Percentiles rank a stretch among this genome's conserved stretches.
These are phyloP conservation scores for Danio aesculapii DNA, from an alignment of 2,797 vertebrate genomes.

Conservation along the genomic window DNA sequence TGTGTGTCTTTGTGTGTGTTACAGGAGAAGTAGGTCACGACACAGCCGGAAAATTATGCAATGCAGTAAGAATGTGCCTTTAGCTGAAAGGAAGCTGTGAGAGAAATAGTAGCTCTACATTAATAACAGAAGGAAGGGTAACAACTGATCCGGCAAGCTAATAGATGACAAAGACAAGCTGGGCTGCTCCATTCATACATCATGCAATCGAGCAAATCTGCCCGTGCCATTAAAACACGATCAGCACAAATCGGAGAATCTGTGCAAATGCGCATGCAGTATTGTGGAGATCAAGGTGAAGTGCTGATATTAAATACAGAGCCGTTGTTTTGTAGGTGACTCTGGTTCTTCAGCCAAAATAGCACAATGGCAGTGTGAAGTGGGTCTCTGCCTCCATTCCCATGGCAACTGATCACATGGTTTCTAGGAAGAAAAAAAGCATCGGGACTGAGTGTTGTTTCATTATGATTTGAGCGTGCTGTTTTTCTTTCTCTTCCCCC, in stretches of 20 bases:
- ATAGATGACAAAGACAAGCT: conserved; percentile 27
- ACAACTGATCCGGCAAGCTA: conserved; percentile 26
- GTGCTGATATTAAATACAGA: conserved; percentile 43
- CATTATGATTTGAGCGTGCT: conserved; percentile 59
- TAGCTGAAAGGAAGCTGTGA: conserved; percentile 44
- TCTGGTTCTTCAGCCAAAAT: conserved; percentile 57
- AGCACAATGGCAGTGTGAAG: conserved; percentile 63
- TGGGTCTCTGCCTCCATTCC: conserved; percentile 72
- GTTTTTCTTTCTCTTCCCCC: conserved; percentile 44
- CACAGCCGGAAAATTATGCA: conserved; percentile 61
- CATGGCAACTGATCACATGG: conserved; percentile 73
- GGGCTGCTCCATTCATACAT: conserved; percentile 24
- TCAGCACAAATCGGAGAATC: neutral
- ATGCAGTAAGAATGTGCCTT: conserved; percentile 58
- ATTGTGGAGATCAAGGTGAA: neutral
- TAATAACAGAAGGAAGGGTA: conserved; percentile 31
- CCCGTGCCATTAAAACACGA: conserved; percentile 4
- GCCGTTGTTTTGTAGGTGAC: conserved; percentile 52
- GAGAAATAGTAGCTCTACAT: conserved; percentile 50
- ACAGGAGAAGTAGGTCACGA: conserved; percentile 61
- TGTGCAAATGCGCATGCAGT: conserved; percentile 8
- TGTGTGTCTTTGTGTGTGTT: neutral
- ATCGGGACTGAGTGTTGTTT: conserved; percentile 69
- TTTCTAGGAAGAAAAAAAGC: conserved; percentile 64
- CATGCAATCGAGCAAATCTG: conserved; percentile 9